Percentiles rank a stretch among this genome's conserved stretches.
Evolutionary conservation across 2,888 invertebrate species (phyloP).

Genomic region (Drosophila monieri): DNA sequence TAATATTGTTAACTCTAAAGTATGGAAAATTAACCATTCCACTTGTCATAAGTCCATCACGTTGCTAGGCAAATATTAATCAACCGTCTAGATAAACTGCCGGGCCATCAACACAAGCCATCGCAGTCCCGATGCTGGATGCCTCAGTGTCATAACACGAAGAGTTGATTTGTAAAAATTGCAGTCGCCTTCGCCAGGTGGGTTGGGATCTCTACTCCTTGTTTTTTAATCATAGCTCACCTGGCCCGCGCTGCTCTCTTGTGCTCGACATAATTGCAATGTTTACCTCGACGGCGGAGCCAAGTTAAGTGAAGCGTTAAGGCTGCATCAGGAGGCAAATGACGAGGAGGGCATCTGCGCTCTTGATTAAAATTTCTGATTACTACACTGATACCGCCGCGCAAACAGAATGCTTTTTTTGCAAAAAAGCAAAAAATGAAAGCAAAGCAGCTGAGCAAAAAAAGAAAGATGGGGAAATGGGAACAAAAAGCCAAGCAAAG

Average conservation of each 20-base stretch:
- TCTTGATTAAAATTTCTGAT: conserved; percentile 79
- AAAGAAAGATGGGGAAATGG: conserved; percentile 11
- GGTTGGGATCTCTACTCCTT: conserved; percentile 7
- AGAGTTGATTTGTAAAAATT: conserved; percentile 70
- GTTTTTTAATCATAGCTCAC: conserved; percentile 66
- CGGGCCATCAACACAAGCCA: conserved; percentile 12
- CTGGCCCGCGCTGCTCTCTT: conserved; percentile 50
- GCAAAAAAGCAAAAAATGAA: conserved; percentile 44
- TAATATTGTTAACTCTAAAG: background rate
- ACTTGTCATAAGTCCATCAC: conserved; percentile 7
- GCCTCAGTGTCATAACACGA: conserved; percentile 58
- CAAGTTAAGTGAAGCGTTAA: conserved; percentile 73
- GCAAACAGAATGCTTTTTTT: conserved; percentile 60
- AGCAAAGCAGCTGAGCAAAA: conserved; percentile 31
- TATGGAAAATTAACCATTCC: no score
- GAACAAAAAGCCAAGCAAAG: conserved; percentile 43
- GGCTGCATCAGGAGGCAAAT: conserved; percentile 48
- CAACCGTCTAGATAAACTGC: conserved; percentile 32
- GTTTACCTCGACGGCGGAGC: conserved; percentile 63
- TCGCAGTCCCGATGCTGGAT: no score
- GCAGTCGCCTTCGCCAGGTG: conserved; percentile 35
- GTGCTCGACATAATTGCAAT: conserved; percentile 72
- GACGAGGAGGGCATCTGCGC: conserved; percentile 27
- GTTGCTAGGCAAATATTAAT: conserved; percentile 51
- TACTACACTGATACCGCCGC: conserved; percentile 69